Conservation (phyloP, 1,140 invertebrate genomes). For the Latrodectus geometricus region DNA sequence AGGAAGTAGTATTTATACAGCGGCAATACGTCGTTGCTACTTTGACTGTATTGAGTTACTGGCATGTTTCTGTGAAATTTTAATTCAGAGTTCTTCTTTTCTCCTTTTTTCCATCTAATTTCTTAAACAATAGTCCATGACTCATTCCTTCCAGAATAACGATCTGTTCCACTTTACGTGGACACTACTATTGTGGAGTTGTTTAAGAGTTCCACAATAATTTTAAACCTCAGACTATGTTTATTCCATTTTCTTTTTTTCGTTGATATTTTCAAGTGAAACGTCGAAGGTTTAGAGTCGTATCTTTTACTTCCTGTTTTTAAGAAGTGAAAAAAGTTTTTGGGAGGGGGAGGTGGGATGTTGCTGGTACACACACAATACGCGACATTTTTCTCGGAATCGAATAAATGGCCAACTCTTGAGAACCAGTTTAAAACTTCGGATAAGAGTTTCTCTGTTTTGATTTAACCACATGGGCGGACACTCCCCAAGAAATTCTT, state of each 20-base stretch:
- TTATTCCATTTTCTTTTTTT: neutral
- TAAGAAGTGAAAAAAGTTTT: neutral
- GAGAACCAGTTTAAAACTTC: neutral
- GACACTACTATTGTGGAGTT: too few relatives aligned
- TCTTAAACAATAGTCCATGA: constrained; percentile 32
- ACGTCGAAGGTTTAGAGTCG: neutral
- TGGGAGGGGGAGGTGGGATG: too few relatives aligned
- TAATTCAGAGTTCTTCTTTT: neutral
- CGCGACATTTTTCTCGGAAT: neutral
- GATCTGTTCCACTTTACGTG: constrained; percentile 32
- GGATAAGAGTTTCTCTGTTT: neutral
- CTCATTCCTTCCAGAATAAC: neutral
- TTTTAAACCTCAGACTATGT: too few relatives aligned
- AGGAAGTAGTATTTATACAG: too few relatives aligned
- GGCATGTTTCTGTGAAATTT: constrained; percentile 15
- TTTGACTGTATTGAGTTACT: too few relatives aligned
- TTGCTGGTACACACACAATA: too few relatives aligned
- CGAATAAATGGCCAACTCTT: neutral
- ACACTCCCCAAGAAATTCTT: neutral
- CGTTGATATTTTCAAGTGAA: neutral
- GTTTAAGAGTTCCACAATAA: too few relatives aligned
- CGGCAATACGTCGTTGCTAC: too few relatives aligned
- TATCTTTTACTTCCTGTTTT: neutral
- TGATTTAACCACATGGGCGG: neutral
- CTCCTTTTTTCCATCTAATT: constrained; percentile 6